Evolutionary conservation across 1,140 invertebrate species (phyloP).

Genomic region (Patella vulgata): DNA sequence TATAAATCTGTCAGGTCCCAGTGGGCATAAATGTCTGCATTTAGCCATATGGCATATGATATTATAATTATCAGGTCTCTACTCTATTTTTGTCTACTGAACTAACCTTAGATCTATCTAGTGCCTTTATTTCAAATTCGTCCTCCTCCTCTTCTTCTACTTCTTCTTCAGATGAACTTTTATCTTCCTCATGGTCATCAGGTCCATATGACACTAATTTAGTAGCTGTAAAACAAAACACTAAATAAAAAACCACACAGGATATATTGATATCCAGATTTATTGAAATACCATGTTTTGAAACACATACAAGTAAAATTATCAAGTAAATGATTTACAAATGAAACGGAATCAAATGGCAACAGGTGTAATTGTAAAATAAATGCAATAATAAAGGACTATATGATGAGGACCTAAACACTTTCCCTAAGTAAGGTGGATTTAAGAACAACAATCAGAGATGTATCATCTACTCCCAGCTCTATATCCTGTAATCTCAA

Average conservation of each 20-base stretch:
- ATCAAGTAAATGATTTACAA: neutral
- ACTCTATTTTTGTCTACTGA: neutral
- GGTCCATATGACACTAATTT: constrained; percentile 68
- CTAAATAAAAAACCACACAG: neutral
- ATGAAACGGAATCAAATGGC: neutral
- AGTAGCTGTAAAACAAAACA: constrained; percentile 63
- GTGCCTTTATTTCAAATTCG: constrained; percentile 16
- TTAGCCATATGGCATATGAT: no score
- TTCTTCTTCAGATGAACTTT: constrained; percentile 41
- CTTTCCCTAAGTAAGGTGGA: no score
- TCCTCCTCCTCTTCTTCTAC: constrained; percentile 31
- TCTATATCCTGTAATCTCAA: no score
- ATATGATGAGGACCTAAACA: no score
- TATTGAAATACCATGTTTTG: constrained; percentile 67
- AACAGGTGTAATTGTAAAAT: constrained; percentile 32
- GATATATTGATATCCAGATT: constrained; percentile 66
- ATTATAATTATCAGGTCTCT: neutral
- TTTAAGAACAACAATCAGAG: no score
- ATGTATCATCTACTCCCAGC: no score
- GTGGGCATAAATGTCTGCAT: no score
- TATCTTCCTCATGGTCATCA: constrained; percentile 47
- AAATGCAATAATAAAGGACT: constrained; percentile 47
- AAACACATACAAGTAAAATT: constrained; percentile 66
- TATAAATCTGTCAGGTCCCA: no score
- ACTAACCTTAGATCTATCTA: neutral